Evolutionary conservation across 2,797 vertebrate species (phyloP), one percentile per base, ranked within the genome.

Genomic region (Neosalanx taihuensis): DNA sequence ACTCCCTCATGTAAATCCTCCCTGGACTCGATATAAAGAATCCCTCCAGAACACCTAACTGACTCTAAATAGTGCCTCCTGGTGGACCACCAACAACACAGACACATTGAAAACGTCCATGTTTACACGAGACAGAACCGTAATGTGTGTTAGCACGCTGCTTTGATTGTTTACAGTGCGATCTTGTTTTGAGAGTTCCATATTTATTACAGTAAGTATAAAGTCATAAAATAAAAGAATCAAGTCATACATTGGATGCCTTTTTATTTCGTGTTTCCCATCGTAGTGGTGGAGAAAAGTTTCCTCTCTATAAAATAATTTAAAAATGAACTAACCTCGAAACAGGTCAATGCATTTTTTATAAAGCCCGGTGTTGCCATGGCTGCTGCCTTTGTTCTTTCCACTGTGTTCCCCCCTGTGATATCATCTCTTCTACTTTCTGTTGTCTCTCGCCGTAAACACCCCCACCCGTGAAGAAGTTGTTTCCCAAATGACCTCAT

Each of bases 1-100:
- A 69, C 61, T 5, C 69, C 41, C 5, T 82, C 87, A 33, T 79
- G 70, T 0, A 83, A 79, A 72, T 84, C 88, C 64, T 88, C 83
- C 75, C 76, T 81, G n/a, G 87, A 89, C 67, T 90, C 86, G 64
- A 76, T 76, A 7, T 81, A 89, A 73, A 84, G 57, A 70, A 83
- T 83, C 61, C 75, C 77, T 20, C 23, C 72, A 0, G 84, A 88
- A 74, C 23, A 41, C 20, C 64, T 78, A 1, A 57, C 62, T 59
- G 80, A 89, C 66, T 80, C 76, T 9, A 74, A 89, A 31, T 87
- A 90, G 89, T 86, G 84, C 85, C 87, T 79, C 74, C 17, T 18
- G 71, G 67, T 71, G 67, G 74, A 62, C 46, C n/a, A 51, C 62
- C 58, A n/a, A 64, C 31, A 64, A 18, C 62, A n/a, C 33, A 12